A percentile compares a stretch with the other conserved stretches of the same genome.
phyloP scores from a whole-genome alignment of 2,113 vertebrate genomes.

The Scomber japonicus region DNA sequence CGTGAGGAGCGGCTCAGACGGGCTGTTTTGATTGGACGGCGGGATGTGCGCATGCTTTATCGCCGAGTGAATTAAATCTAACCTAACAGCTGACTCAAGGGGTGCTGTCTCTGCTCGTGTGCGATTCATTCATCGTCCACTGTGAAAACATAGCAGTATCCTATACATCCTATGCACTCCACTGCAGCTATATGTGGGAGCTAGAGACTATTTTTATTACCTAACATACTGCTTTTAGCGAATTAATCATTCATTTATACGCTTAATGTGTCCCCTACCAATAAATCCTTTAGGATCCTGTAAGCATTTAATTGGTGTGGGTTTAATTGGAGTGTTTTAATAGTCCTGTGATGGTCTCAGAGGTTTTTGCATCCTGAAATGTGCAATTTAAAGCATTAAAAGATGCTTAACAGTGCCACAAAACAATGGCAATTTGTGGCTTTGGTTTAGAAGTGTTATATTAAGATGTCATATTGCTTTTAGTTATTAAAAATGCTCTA shows the following conservation, averaged over 20 bases:
- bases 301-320: slow-evolving; percentile 35
- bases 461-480: no score
- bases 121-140: slow-evolving; percentile 47
- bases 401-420: background rate
- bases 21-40: slow-evolving; percentile 70
- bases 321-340: background rate
- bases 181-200: background rate
- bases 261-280: background rate
- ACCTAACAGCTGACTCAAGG: slow-evolving; percentile 65
- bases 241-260: slow-evolving; percentile 27
- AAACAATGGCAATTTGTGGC: background rate
- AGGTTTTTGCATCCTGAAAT: background rate
- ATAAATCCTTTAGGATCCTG: background rate
- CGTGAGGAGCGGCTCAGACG: slow-evolving; percentile 70
- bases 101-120: slow-evolving; percentile 25
- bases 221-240: background rate
- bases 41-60: slow-evolving; percentile 47
- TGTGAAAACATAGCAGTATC: slow-evolving; percentile 18
- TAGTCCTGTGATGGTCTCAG: background rate
- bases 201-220: background rate
- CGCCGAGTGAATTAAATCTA: slow-evolving; percentile 70
- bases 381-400: no score
- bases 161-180: background rate
- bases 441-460: slow-evolving; percentile 9
- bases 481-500: no score